Base-by-base conservation (phyloP, 2,797 vertebrate species). In the Monodelphis domestica region DNA sequence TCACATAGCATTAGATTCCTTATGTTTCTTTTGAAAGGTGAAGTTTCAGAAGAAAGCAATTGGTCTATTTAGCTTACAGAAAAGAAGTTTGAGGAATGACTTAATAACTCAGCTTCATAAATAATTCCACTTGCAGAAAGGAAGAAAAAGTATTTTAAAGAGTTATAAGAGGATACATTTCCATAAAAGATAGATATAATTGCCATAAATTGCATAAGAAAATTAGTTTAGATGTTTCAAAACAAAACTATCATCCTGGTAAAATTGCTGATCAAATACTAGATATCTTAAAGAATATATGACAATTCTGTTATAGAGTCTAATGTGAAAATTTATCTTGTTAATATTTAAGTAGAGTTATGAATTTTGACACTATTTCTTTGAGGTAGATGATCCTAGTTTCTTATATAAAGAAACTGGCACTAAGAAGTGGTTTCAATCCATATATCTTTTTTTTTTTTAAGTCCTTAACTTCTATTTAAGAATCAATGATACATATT, bases 271-370 rank as follows among this genome's bases (percentile, higher is more conserved):
- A 91, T 94, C 92, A 90, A 95, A 90, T 94, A 91, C 4, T 95
- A 91, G 90, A 90, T 96, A 95, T 91, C 53, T 87, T 96, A 92
- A 89, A 94, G 95, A 78, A 63, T 89, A 29, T 96, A 87, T 92
- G 94, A 56, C 87, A 78, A 89, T 88, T 92, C 38, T 51, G n/a
- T 94, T 90, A 88, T 70, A 96, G 24, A 53, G 29, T 50, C 52
- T 92, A 4, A 52, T 95, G 55, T 90, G 90, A 92, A 88, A 12
- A 59, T 45, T 93, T 88, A 91, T 84, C 5, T 90, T 94, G 56
- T 63, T 91, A 38, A 88, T 91, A 45, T 91, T 93, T 70, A 93
- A 70, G 33, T 11, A 17, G 63, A 70, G 14, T 70, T 70, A 9
- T 70, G 63, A 21, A 78, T 78, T 78, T n/a, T 56, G 53, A 10